Base-by-base conservation (phyloP, 2,113 vertebrate genomes). In the Solenodon paradoxus region DNA sequence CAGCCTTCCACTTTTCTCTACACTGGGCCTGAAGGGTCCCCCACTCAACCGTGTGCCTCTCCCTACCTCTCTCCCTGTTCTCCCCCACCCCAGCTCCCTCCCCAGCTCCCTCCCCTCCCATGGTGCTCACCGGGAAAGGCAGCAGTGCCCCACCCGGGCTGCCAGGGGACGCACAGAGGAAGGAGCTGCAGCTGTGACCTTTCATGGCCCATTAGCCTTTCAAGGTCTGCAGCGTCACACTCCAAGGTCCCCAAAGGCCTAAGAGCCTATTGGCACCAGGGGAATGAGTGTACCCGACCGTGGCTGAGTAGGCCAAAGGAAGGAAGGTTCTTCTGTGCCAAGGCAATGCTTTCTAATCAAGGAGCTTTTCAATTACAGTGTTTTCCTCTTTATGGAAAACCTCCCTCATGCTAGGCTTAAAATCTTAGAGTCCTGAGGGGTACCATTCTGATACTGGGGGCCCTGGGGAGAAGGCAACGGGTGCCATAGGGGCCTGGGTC, bases 341-440 rank as follows among this genome's bases (percentile, higher is more conserved):
- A 87, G 74, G 64, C 85, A 20, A 26, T 51, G 55, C 86, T 92
- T 96, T 81, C 93, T 85, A 90, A 95, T 68, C 89, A 92, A 94
- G 74, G 63, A 95, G 79, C 71, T 93, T 96, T 91, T 89, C 57
- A 89, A 77, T 93, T 51, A 93, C 69, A 81, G 92, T 71, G 72
- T 89, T 93, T 94, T 57, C 74, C 47, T 84, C 83, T 88, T 89
- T 57, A 72, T 42, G 96, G 81, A 93, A 95, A 90, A 92, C 51
- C 88, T 95, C 82, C n/a, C 81, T 86, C 49, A 74, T 40, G n/a
- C 72, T 85, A 82, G 81, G 47, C 75, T 94, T 91, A 86, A 75
- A 68, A 96, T 93, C 92, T 93, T 79, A 24, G 78, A 68, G 68
- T 95, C 77, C 72, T 42, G 55, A n/a, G 78, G 74, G 89, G 55